phyloP scores from a whole-genome alignment of 1,140 invertebrate genomes.

The Drosophila lacertosa region DNA sequence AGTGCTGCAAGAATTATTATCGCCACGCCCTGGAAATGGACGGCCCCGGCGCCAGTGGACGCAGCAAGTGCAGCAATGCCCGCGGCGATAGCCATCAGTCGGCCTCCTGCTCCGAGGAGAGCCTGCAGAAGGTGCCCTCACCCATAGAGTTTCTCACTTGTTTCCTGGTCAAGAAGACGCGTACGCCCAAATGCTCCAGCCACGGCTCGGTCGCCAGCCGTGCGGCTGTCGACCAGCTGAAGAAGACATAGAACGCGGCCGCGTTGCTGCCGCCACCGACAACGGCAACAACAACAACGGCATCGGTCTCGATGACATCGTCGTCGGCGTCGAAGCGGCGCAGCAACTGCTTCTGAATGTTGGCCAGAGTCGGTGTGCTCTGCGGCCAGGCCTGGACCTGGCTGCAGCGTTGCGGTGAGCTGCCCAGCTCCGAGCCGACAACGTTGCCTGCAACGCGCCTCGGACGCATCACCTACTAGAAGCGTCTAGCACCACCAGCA shows the following conservation, averaged over 20 bases:
- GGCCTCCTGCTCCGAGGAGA: conserved; percentile 72
- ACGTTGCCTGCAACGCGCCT: conserved; percentile 62
- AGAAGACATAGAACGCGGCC: conserved; percentile 75
- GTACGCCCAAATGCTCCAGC: conserved; percentile 52
- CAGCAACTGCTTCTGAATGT: conserved; percentile 81
- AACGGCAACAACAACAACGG: conserved; percentile 30
- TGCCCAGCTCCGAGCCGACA: conserved; percentile 69
- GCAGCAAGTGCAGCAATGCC: conserved; percentile 59
- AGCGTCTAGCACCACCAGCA: no score
- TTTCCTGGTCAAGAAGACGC: conserved; percentile 77
- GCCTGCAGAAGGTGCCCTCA: conserved; percentile 75
- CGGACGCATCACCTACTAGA: conserved; percentile 68
- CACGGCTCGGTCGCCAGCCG: conserved; percentile 25
- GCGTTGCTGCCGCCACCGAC: conserved; percentile 54
- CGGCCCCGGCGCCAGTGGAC: conserved; percentile 52
- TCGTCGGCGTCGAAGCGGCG: conserved; percentile 59
- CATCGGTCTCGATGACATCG: conserved; percentile 20
- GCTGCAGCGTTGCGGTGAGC: conserved; percentile 73
- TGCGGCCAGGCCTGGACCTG: conserved; percentile 68
- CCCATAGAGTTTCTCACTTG: conserved; percentile 82
- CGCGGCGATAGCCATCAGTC: conserved; percentile 55
- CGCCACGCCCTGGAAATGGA: conserved; percentile 67
- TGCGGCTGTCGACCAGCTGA: conserved; percentile 27
- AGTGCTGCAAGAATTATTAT: conserved; percentile 82
- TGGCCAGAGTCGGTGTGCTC: conserved; percentile 72